Evolutionary conservation across 2,888 invertebrate genomes (phyloP), one percentile per base, ranked within the genome.

Genomic region (Orthosia gothica): DNA sequence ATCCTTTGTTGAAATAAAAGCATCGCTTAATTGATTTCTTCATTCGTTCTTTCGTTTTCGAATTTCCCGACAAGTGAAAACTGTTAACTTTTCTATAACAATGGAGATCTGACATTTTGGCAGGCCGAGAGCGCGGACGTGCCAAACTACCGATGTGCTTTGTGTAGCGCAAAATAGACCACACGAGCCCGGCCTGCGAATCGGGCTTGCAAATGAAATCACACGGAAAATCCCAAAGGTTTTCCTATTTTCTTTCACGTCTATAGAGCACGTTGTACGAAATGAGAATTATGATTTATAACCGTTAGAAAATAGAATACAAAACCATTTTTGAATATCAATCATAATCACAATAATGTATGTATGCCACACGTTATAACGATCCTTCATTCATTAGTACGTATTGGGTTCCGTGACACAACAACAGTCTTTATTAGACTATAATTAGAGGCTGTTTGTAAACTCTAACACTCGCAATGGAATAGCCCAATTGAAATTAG

Each of bases 131-230:
- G 88, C 86, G 84, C 82, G 88, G 82, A 87, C 90, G 93, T 93
- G 93, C 93, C 93, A 92, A 93, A 93, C 92, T 90, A 87, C 89
- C 91, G 86, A 89, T 89, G 88, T 87, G 90, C 88, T 91, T 90
- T 91, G 89, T 91, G 90, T 91, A 86, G 88, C 90, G 88, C 84
- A 89, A 91, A 91, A 93, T 92, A 89, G 89, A 89, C 88, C 90
- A 83, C 87, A 85, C 87, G 84, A 83, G 82, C 82, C 65, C 79
- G 57, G 77, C 70, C 78, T 82, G 77, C 77, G 83, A 82, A 72
- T 75, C 70, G 64, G 76, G 76, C 69, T 89, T 84, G 86, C 83
- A 86, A 79, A 86, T 81, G 81, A 82, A 89, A 89, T 89, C 87
- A 86, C 80, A 87, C 79, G 79, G 81, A 85, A 89, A 86, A 84